Evolutionary conservation across 2,888 invertebrate species (phyloP).

Genomic region (Protodeltote pygarga): DNA sequence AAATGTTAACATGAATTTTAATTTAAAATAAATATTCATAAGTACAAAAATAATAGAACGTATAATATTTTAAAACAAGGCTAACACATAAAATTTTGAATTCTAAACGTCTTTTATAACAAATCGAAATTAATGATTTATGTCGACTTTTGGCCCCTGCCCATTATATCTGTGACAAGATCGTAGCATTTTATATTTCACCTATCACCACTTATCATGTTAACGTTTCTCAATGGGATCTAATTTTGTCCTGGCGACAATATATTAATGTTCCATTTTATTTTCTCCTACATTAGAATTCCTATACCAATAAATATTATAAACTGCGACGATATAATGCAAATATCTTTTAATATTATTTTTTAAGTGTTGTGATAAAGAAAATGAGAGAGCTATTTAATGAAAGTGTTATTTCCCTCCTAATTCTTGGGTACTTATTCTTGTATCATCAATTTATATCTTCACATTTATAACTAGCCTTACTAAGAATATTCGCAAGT

Average conservation of each 20-base stretch:
- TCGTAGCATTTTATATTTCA: not conserved
- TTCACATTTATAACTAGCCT: too few species aligned
- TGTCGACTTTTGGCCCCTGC: not conserved
- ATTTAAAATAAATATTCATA: too few species aligned
- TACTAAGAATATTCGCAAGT: too few species aligned
- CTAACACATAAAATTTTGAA: too few species aligned
- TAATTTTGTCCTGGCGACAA: conserved; percentile 35
- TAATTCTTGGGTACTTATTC: not conserved
- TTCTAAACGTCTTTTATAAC: too few species aligned
- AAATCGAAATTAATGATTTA: too few species aligned
- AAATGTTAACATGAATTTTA: too few species aligned
- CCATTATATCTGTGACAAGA: not conserved
- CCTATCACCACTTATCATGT: not conserved
- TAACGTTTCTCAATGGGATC: conserved; percentile 29
- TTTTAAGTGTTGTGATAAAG: conserved; percentile 27
- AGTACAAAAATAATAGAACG: too few species aligned
- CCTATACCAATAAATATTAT: conserved; percentile 31
- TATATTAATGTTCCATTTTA: conserved; percentile 36
- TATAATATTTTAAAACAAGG: too few species aligned
- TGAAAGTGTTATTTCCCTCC: not conserved
- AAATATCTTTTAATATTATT: conserved; percentile 30
- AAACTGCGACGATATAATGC: conserved; percentile 21
- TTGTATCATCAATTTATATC: not conserved
- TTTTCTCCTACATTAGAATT: conserved; percentile 13
- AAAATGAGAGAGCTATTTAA: conserved; percentile 15